Evolutionary conservation across 2,888 invertebrate genomes (phyloP).

Genomic region (Rapana venosa): DNA sequence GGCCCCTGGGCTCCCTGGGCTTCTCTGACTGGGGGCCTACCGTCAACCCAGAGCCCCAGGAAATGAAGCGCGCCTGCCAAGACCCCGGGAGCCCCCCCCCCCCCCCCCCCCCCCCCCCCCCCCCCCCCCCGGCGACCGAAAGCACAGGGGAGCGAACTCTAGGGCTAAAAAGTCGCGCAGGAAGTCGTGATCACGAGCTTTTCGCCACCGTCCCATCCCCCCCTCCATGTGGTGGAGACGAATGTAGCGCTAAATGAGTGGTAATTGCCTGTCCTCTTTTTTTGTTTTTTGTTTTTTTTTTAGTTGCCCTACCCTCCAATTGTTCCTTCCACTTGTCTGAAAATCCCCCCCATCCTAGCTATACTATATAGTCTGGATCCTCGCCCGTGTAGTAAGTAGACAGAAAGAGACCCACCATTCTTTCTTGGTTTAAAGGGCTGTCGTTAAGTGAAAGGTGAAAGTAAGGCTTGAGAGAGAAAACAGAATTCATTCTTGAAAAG

Average conservation of each 20-base stretch:
- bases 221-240: conserved; percentile 15
- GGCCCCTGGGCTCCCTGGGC: too few species aligned
- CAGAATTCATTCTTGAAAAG: too few species aligned
- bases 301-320: not conserved
- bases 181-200: not conserved
- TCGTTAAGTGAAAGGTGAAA: too few species aligned
- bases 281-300: too few species aligned
- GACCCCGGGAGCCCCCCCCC: too few species aligned
- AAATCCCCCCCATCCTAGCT: not conserved
- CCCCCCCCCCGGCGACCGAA: not conserved
- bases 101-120: too few species aligned
- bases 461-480: too few species aligned
- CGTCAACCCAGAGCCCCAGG: conserved; percentile 40
- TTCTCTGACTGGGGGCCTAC: not conserved
- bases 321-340: not conserved
- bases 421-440: too few species aligned
- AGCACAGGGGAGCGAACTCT: not conserved
- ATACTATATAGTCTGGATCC: not conserved
- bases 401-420: too few species aligned
- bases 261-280: conserved; percentile 40
- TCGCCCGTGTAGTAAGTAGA: too few species aligned
- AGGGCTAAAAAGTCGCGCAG: not conserved
- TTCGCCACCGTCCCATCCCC: not conserved
- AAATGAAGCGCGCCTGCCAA: conserved; percentile 46
- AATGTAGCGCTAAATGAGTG: conserved; percentile 40